Evolutionary conservation across 2,797 vertebrate genomes (phyloP).

Genomic region (Ambastaia sidthimunki): DNA sequence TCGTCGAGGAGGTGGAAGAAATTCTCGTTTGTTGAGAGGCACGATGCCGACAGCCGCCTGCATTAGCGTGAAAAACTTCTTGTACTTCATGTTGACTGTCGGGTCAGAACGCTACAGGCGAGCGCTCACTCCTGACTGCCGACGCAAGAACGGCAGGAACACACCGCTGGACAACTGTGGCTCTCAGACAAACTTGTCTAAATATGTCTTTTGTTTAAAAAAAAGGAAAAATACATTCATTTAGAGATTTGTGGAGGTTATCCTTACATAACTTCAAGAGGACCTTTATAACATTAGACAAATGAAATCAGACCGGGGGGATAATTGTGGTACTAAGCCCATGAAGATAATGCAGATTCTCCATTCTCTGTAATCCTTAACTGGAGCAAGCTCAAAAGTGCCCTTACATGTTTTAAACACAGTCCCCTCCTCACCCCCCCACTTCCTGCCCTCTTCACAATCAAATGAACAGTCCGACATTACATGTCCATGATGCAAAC

Average conservation of each 20-base stretch:
- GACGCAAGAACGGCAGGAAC: not conserved
- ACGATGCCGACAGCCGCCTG: slow-evolving; percentile 88
- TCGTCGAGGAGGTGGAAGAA: slow-evolving; percentile 86
- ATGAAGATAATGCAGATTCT: slow-evolving; percentile 75
- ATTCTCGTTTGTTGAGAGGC: slow-evolving; percentile 90
- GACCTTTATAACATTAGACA: slow-evolving; percentile 79
- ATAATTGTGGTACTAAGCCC: slow-evolving; percentile 83
- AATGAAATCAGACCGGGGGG: slow-evolving; percentile 80
- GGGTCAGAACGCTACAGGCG: not conserved
- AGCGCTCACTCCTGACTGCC: not conserved
- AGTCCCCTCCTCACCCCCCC: not conserved
- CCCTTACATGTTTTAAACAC: slow-evolving; percentile 39
- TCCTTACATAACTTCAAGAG: slow-evolving; percentile 80
- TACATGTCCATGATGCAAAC: not conserved
- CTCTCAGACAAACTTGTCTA: slow-evolving; percentile 13
- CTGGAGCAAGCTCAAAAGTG: slow-evolving; percentile 52
- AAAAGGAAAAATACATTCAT: slow-evolving; percentile 42
- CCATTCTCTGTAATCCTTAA: slow-evolving; percentile 81
- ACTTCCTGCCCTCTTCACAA: not conserved
- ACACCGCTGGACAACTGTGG: slow-evolving; percentile 4
- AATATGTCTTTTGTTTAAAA: slow-evolving; percentile 16
- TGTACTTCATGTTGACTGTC: slow-evolving; percentile 84
- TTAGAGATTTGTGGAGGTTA: slow-evolving; percentile 66
- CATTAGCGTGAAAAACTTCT: slow-evolving; percentile 90
- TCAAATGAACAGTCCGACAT: not conserved